phyloP scores from a whole-genome alignment of 1,140 invertebrate species.

The Ridgeia piscesae region DNA sequence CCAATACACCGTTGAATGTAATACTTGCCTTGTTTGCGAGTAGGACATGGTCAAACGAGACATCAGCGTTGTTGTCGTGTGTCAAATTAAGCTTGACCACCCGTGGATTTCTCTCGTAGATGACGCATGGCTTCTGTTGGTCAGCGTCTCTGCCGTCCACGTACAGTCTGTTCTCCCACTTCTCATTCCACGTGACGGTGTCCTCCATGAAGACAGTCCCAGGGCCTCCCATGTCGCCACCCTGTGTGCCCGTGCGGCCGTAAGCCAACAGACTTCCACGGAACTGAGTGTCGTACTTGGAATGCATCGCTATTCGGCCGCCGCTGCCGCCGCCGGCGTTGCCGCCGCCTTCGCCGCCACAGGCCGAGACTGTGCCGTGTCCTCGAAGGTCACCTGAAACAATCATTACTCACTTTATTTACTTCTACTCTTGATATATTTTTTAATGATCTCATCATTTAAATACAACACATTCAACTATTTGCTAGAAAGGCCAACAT shows the following conservation, averaged over 20 bases:
- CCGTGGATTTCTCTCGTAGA: slow-evolving; percentile 41
- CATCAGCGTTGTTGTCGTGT: slow-evolving; percentile 38
- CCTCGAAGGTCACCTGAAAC: slow-evolving; percentile 39
- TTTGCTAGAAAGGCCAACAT: not conserved
- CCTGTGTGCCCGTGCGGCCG: slow-evolving; percentile 31
- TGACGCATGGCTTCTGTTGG: slow-evolving; percentile 37
- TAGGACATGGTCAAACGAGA: slow-evolving; percentile 45
- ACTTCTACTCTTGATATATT: not conserved
- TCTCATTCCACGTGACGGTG: slow-evolving; percentile 27
- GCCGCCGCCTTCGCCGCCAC: slow-evolving; percentile 36
- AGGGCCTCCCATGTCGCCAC: slow-evolving; percentile 41
- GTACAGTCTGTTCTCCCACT: slow-evolving; percentile 41
- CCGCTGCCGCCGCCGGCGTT: slow-evolving; percentile 42
- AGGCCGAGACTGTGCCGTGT: slow-evolving; percentile 38
- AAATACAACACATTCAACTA: not conserved
- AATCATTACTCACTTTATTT: not conserved
- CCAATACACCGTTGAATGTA: not conserved
- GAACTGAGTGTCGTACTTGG: slow-evolving; percentile 36
- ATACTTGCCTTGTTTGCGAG: slow-evolving; percentile 37
- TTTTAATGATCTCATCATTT: not conserved
- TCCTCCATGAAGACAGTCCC: slow-evolving; percentile 47
- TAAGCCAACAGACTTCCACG: slow-evolving; percentile 35
- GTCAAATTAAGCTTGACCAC: slow-evolving; percentile 27
- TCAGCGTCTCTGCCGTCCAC: slow-evolving; percentile 36
- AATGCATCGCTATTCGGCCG: slow-evolving; percentile 41